Percentiles rank a stretch among this genome's conserved stretches.
Conservation (phyloP, 1,140 invertebrate genomes). For the Aphidius gifuensis region DNA sequence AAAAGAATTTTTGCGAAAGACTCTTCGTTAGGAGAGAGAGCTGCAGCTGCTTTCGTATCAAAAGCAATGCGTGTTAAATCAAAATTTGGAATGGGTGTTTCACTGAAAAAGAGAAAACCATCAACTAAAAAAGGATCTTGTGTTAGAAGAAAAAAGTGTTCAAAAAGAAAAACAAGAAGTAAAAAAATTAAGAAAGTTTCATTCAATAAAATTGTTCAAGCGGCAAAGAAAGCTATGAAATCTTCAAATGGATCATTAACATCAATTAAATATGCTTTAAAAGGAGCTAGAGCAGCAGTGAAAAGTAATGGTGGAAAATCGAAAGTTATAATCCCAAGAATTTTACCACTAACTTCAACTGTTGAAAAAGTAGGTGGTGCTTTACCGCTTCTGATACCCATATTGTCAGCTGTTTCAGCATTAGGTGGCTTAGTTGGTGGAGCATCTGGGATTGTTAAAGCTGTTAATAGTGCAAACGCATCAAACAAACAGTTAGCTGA, state of each 20-base stretch:
- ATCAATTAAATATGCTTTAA: neutral
- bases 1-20: too few species aligned
- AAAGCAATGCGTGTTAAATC: neutral
- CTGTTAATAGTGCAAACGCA: constrained; percentile 27
- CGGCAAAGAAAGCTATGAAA: neutral
- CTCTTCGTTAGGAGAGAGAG: too few species aligned
- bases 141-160: too few species aligned
- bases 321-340: too few species aligned
- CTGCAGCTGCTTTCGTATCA: neutral
- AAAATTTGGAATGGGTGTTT: too few species aligned
- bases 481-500: constrained; percentile 28
- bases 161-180: neutral
- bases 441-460: constrained; percentile 28
- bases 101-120: too few species aligned
- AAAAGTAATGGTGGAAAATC: neutral
- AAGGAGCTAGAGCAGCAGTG: neutral
- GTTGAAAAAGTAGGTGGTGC: too few species aligned
- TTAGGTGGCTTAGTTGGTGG: constrained; percentile 18
- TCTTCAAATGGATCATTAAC: too few species aligned
- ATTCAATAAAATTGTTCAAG: neutral
- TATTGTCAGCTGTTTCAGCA: neutral
- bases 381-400: too few species aligned
- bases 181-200: neutral
- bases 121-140: too few species aligned
- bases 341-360: too few species aligned